phyloP scores from a whole-genome alignment of 2,113 vertebrate species.

The Syrmaticus mikado region DNA sequence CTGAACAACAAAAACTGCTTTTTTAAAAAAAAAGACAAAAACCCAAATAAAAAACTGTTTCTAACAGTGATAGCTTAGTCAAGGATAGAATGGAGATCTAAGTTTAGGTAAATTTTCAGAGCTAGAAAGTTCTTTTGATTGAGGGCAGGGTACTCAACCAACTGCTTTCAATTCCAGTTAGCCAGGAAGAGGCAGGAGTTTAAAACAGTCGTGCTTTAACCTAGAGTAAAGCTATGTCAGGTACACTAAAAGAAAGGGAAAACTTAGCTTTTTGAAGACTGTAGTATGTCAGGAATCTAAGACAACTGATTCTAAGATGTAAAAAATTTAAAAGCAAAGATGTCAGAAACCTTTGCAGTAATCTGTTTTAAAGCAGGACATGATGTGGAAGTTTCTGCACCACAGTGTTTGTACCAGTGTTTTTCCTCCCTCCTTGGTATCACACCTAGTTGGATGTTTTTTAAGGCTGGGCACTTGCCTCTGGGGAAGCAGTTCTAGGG shows the following conservation, averaged over 20 bases:
- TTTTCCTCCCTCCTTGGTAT: not conserved
- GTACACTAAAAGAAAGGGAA: not conserved
- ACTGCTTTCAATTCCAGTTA: not conserved
- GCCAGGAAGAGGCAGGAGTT: not conserved
- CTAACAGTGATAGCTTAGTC: not conserved
- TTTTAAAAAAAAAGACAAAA: not conserved
- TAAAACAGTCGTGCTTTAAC: not conserved
- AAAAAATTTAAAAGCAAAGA: not conserved
- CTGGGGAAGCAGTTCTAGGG: not conserved
- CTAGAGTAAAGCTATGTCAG: not conserved
- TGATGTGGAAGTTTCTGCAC: too few relatives aligned
- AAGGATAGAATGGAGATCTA: not conserved
- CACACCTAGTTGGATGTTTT: not conserved
- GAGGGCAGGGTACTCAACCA: not conserved
- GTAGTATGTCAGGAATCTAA: not conserved
- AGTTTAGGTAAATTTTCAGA: not conserved
- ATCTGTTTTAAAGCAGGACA: not conserved
- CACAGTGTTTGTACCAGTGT: not conserved
- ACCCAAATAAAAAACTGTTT: not conserved
- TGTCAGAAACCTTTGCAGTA: not conserved
- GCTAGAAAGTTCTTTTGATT: not conserved
- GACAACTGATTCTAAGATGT: not conserved
- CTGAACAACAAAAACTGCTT: not conserved
- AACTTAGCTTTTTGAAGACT: not conserved
- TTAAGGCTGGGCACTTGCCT: not conserved